Evolutionary conservation across 2,797 vertebrate species (phyloP).

Genomic region (Lagorchestes hirsutus): DNA sequence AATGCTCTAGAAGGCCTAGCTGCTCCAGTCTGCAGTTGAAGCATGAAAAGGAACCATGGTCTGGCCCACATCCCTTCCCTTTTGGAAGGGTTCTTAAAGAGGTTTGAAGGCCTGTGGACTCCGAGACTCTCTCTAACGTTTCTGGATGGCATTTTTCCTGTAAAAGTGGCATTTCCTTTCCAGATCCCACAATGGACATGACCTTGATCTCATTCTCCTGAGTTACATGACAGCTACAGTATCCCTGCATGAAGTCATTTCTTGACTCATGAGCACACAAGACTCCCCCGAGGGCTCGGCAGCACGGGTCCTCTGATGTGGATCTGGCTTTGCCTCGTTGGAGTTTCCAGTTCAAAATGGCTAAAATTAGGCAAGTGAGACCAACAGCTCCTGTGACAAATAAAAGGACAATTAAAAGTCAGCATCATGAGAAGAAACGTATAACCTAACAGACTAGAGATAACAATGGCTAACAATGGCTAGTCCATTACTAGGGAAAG

Average conservation of each 20-base stretch:
- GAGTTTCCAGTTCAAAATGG: constrained; percentile 85
- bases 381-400: constrained; percentile 83
- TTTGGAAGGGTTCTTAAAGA: constrained; percentile 64
- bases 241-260: constrained; percentile 71
- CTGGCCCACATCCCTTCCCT: constrained; percentile 58
- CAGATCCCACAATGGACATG: constrained; percentile 75
- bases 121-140: constrained; percentile 51
- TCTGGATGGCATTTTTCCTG: constrained; percentile 77
- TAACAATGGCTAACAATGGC: constrained; percentile 16
- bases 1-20: constrained; percentile 59
- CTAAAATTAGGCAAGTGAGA: constrained; percentile 86
- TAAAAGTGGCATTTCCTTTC: constrained; percentile 72
- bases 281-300: constrained; percentile 73
- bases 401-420: constrained; percentile 72
- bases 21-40: constrained; percentile 76
- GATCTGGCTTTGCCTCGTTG: constrained; percentile 76
- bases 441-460: constrained; percentile 55
- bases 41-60: constrained; percentile 74
- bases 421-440: constrained; percentile 63
- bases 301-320: constrained; percentile 76
- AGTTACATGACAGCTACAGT: constrained; percentile 79
- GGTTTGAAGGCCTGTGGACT: constrained; percentile 72
- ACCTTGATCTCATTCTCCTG: constrained; percentile 81
- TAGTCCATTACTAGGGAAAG: not conserved
- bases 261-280: constrained; percentile 73